phyloP scores from a whole-genome alignment of 2,113 vertebrate species.

The Cichladusa arquata region DNA sequence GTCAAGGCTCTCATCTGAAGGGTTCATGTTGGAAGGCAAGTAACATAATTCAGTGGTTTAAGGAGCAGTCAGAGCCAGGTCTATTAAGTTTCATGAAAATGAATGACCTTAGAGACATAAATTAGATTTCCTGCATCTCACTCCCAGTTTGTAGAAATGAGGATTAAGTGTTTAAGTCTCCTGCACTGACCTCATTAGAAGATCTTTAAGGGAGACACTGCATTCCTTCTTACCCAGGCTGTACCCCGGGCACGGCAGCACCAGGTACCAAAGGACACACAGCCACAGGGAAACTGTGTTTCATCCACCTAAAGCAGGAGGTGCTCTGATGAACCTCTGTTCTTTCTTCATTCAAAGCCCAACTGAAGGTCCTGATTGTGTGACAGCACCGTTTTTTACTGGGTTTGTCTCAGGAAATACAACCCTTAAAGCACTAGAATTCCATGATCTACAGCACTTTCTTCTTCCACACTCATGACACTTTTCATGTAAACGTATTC shows the following conservation, averaged over 20 bases:
- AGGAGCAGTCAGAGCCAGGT: slow-evolving; percentile 36
- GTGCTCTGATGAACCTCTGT: background rate
- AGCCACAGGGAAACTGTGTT: accelerated
- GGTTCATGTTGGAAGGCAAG: background rate
- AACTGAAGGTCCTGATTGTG: background rate
- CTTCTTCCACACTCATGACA: background rate
- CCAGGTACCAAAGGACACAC: background rate
- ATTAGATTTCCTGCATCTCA: slow-evolving; percentile 52
- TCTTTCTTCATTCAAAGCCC: background rate
- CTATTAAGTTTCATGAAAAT: slow-evolving; percentile 55
- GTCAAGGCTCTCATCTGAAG: background rate
- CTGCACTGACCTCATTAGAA: slow-evolving; percentile 11
- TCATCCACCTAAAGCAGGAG: background rate
- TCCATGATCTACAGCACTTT: background rate
- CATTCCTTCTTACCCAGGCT: background rate
- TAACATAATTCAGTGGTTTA: slow-evolving; percentile 39
- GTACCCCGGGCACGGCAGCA: background rate
- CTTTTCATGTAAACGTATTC: background rate
- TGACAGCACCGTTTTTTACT: background rate
- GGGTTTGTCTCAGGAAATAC: background rate
- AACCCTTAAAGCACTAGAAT: background rate
- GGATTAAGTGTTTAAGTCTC: slow-evolving; percentile 48
- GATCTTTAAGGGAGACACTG: background rate
- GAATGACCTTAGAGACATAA: slow-evolving; percentile 56
- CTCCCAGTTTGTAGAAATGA: slow-evolving; percentile 41